phyloP scores from a whole-genome alignment of 2,113 vertebrate genomes.

The Chaetops frenatus region DNA sequence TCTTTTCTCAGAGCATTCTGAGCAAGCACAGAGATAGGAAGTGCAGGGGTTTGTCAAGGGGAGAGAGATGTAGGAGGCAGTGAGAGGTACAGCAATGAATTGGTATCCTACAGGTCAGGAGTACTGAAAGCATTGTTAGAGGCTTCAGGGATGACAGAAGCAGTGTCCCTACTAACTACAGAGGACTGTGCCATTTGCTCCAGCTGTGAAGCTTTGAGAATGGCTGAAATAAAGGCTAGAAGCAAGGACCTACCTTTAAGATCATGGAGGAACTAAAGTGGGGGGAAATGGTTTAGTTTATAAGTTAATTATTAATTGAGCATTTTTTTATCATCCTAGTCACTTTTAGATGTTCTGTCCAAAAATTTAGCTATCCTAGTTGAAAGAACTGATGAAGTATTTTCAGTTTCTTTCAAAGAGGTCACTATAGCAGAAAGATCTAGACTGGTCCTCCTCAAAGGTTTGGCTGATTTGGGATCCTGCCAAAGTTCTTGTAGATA shows the following conservation, averaged over 20 bases:
- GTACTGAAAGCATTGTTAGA: neutral
- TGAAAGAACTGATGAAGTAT: neutral
- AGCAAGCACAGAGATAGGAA: neutral
- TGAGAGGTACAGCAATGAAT: neutral
- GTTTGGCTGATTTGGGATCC: neutral
- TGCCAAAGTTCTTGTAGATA: neutral
- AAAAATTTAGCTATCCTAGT: neutral
- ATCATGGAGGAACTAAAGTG: neutral
- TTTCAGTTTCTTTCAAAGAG: neutral
- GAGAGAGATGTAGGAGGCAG: neutral
- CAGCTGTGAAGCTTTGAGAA: neutral
- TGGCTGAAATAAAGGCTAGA: neutral
- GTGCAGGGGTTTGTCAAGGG: neutral
- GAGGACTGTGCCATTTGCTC: neutral
- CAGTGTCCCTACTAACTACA: neutral
- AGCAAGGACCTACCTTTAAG: neutral
- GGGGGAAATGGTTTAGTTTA: neutral
- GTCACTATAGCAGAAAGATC: neutral
- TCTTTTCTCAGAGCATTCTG: neutral
- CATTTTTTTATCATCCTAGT: neutral
- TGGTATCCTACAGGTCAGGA: neutral
- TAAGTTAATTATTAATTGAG: neutral
- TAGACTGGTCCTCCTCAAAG: neutral
- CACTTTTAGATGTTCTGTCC: neutral
- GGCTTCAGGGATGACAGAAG: neutral